Base-by-base conservation (phyloP, 1,140 invertebrate species). In the Mya arenaria region DNA sequence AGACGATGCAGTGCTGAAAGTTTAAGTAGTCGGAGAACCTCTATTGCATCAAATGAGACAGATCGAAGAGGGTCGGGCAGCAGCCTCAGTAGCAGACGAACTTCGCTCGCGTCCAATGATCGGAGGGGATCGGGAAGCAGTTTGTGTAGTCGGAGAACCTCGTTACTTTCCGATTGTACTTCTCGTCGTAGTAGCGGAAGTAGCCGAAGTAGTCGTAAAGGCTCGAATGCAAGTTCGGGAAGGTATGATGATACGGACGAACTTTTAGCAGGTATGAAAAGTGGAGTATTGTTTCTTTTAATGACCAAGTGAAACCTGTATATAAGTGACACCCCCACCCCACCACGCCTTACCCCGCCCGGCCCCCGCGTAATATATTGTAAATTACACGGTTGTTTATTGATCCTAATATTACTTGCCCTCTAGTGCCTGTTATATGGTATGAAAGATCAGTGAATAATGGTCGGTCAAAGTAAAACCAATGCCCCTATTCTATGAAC, bases 181-280 rank as follows among this genome's bases (percentile, higher is more conserved):
- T 81, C 78, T 23, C 48, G 88, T 4, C 37, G 88, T 13, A 72
- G 68, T 63, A 71, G 66, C 10, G 88, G 84, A 37, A 87, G 86
- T 4, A 87, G 83, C 23, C 36, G 65, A 32, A 88, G 87, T 69
- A 89, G 88, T 52, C 55, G 86, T n/a, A 89, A 87, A 73, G 85
- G 84, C 17, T 89, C 88, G 1, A 87, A 89, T 63, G 86, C 84
- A 5, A 89, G 86, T 63, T 81, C 78, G 48, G 78, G 78, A 44
- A 58, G 85, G 72, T 84, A 85, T 37, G 88, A 89, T 28, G 88
- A 89, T 60, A 86, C 86, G 0, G 88, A 89, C 44, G 84, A 85
- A 23, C 75, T 84, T 28, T 81, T 87, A 28, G 86, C 85, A 56
- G 88, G 88, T 88, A 68, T 74, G 55, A 6, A n/a, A 25, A 63